Evolutionary conservation across 2,888 invertebrate species (phyloP), one percentile per base, ranked within the genome.

Genomic region (Agrochola circellaris): DNA sequence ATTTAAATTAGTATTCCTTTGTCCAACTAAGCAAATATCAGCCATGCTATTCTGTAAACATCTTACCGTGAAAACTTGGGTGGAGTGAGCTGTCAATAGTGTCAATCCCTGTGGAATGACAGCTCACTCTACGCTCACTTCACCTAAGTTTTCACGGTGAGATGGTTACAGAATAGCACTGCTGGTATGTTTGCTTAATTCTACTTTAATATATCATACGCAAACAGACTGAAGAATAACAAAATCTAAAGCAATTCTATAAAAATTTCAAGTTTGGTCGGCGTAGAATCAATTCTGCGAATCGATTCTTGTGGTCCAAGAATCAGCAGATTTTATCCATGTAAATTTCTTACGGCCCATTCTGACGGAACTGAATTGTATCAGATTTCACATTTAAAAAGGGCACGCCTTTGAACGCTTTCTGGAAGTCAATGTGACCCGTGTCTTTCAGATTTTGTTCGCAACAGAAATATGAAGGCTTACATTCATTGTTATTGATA

Each of bases 351-450:
- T 75, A 76, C 23, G 45, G 34, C 23, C 34, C 26, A 69, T 83
- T 76, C 67, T 26, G 23, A 56, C 64, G 26, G 42, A 67, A 67
- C 51, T 30, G 72, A 74, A 73, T 78, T 61, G 75, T 77, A 81
- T 85, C 86, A 76, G 56, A 84, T 86, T 75, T 84, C 74, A 51
- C 68, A 68, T 83, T 76, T 74, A 74, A 83, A 78, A 77, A 69
- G 56, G 70, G 85, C 82, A 82, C 79, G 74, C 54, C 38, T 80
- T 26, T 58, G 5, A 17, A 42, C 69, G 34, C 60, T 73, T 75
- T 82, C 74, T 73, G 61, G 62, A 71, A 77, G 54, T 75, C 54
- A 66, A 79, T 38, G 72, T 68, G 62, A 58, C 48, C 4, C 15
- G 61, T 70, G 56, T 64, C 51, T 56, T 69, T 64, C 26, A n/a